Conservation (phyloP, 2,797 vertebrate species). For the Thunnus albacares region DNA sequence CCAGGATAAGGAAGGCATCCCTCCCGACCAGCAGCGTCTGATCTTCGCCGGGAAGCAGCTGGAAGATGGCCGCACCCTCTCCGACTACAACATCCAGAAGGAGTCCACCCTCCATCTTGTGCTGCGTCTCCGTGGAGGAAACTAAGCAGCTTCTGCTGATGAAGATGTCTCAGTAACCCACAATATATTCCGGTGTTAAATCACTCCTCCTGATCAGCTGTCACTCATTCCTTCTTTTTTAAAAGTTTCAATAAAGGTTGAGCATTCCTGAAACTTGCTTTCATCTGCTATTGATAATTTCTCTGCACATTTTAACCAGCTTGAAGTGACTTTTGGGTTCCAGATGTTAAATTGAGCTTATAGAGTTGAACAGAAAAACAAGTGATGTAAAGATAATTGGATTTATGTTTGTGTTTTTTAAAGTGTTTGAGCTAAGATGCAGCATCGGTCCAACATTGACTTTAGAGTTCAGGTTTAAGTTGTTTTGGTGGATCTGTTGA, state of each 20-base stretch:
- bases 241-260: conserved; percentile 43
- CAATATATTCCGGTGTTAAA: not conserved
- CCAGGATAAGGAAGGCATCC: too few relatives aligned
- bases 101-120: conserved; percentile 81
- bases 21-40: too few relatives aligned
- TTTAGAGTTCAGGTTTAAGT: too few relatives aligned
- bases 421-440: not conserved
- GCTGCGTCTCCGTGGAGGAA: conserved; percentile 60
- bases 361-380: too few relatives aligned
- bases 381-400: not conserved
- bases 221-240: not conserved
- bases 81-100: conserved; percentile 83
- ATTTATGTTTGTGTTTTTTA: not conserved
- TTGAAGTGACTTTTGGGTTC: not conserved
- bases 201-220: not conserved
- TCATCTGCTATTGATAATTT: not conserved
- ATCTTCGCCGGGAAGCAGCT: too few relatives aligned
- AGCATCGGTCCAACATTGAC: too few relatives aligned
- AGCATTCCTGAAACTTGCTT: conserved; percentile 25
- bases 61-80: conserved; percentile 60
- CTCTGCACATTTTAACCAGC: not conserved
- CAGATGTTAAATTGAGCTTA: not conserved
- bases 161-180: not conserved
- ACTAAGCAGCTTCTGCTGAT: conserved; percentile 10
- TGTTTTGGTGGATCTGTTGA: not conserved